Conservation (phyloP, 2,113 vertebrate species). For the Brienomyrus brachyistius region DNA sequence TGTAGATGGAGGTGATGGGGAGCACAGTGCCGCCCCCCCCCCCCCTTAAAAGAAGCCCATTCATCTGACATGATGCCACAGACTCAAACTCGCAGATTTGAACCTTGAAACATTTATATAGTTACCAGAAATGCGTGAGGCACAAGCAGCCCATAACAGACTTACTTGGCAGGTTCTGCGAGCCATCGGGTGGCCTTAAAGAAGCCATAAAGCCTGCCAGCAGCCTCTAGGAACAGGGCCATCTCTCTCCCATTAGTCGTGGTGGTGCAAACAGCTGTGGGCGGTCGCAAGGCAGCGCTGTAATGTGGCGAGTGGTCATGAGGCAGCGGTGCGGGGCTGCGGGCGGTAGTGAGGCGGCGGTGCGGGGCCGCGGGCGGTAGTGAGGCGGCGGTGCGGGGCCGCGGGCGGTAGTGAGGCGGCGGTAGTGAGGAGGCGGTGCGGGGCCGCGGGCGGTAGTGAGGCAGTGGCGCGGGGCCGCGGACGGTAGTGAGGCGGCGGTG, state of each 20-base stretch:
- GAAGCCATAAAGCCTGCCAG: constrained; percentile 57
- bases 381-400: not conserved
- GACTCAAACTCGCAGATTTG: not conserved
- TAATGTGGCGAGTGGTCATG: not conserved
- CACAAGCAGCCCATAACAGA: not conserved
- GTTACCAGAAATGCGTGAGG: not conserved
- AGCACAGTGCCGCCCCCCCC: not conserved
- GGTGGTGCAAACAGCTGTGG: not conserved
- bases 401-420: not conserved
- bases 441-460: not conserved
- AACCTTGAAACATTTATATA: not conserved
- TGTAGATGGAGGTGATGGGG: not conserved
- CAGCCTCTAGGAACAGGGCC: constrained; percentile 52
- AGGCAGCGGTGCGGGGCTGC: constrained; percentile 33
- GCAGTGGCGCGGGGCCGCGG: too few relatives aligned
- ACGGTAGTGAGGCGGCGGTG: too few relatives aligned
- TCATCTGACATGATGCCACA: not conserved
- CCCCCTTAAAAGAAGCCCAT: not conserved
- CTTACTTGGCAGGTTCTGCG: not conserved
- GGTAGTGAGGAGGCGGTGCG: constrained; percentile 2
- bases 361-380: not conserved
- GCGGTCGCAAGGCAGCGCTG: not conserved
- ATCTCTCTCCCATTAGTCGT: constrained; percentile 40
- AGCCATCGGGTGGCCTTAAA: constrained; percentile 36
- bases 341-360: not conserved